A percentile compares a stretch with the other conserved stretches of the same genome.
Conservation (phyloP, 2,797 vertebrate genomes). For the Masticophis lateralis region DNA sequence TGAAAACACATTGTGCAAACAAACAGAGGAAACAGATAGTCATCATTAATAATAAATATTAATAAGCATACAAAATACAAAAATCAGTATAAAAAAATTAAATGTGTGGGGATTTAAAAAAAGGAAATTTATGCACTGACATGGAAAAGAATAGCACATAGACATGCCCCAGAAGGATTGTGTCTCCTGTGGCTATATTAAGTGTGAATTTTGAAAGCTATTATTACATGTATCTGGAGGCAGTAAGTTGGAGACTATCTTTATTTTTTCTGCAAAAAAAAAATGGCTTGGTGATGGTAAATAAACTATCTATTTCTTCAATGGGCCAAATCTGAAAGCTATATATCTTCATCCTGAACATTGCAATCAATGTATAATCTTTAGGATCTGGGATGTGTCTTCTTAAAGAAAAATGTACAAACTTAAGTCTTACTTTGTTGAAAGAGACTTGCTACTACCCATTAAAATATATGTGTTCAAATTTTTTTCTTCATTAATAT, state of each 20-base stretch:
- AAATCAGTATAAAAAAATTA: neutral
- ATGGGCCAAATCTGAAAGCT: neutral
- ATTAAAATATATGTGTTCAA: neutral
- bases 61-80: neutral
- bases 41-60: neutral
- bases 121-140: neutral
- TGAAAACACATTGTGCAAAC: neutral
- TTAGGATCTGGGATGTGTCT: neutral
- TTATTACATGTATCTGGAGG: neutral
- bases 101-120: neutral
- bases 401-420: neutral
- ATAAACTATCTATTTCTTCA: neutral
- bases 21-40: neutral
- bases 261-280: neutral
- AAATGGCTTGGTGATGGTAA: neutral
- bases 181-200: neutral
- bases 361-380: neutral
- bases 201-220: neutral
- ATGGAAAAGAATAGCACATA: neutral
- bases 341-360: neutral
- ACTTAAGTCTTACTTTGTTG: neutral
- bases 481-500: neutral
- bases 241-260: neutral
- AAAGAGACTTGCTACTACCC: neutral
- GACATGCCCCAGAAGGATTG: neutral